phyloP scores from a whole-genome alignment of 2,888 invertebrate species.

The Heteropelma amictum region DNA sequence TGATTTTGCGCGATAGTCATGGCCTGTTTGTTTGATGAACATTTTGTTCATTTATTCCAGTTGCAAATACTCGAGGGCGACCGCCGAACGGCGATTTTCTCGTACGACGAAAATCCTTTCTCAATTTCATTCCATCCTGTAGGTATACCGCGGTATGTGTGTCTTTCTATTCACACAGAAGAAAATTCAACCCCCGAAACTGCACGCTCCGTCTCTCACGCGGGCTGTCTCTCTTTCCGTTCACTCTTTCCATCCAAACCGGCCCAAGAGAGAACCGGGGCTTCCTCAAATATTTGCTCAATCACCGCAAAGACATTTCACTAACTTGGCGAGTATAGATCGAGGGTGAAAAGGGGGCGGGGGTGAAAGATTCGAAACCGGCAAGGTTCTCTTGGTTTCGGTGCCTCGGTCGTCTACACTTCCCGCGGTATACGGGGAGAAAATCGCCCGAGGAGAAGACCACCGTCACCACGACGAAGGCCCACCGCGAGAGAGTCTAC shows the following conservation, averaged over 20 bases:
- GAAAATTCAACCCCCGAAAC: slow-evolving; percentile 46
- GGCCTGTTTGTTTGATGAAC: too few species aligned
- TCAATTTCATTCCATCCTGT: slow-evolving; percentile 47
- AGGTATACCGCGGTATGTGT: slow-evolving; percentile 15
- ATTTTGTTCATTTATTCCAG: neutral
- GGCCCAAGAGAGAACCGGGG: slow-evolving; percentile 51
- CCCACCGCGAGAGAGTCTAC: slow-evolving; percentile 31
- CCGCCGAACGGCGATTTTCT: slow-evolving; percentile 36
- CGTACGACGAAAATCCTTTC: slow-evolving; percentile 40
- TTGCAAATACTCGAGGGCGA: neutral
- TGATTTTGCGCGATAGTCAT: too few species aligned
- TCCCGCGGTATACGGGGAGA: slow-evolving; percentile 30
- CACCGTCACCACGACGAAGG: slow-evolving; percentile 43
- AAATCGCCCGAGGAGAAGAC: slow-evolving; percentile 51
- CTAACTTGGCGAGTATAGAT: slow-evolving; percentile 72
- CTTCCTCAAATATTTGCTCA: slow-evolving; percentile 73
- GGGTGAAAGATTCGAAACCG: slow-evolving; percentile 1
- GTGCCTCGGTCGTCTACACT: slow-evolving; percentile 38
- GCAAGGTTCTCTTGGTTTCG: slow-evolving; percentile 33
- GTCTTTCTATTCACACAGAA: slow-evolving; percentile 25
- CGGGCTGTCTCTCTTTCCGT: slow-evolving; percentile 28
- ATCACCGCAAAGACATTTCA: slow-evolving; percentile 77
- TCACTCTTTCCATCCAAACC: slow-evolving; percentile 27
- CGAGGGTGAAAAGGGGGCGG: slow-evolving; percentile 49
- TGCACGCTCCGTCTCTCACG: neutral